Conservation (phyloP, 2,797 vertebrate species). For the Mormyrops attenuatus region DNA sequence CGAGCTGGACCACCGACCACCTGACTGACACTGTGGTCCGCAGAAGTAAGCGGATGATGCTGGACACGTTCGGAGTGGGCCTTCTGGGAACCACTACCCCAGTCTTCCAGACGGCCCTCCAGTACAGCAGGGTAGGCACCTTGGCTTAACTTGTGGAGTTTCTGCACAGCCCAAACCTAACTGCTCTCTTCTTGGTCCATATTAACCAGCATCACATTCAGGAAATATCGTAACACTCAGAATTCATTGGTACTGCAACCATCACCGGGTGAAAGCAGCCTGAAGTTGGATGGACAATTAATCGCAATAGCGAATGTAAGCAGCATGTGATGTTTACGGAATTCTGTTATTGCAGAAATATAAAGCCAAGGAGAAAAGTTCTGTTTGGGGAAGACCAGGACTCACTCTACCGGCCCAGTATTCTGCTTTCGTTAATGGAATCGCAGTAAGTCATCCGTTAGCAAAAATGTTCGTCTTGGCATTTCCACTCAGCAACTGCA, state of each 20-base stretch:
- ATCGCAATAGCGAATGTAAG: neutral
- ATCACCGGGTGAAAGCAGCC: neutral
- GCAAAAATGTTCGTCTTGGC: neutral
- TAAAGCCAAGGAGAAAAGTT: slow-evolving; percentile 64
- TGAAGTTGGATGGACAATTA: neutral
- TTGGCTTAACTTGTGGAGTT: neutral
- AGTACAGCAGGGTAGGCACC: slow-evolving; percentile 76
- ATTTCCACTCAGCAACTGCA: neutral
- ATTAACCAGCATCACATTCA: neutral
- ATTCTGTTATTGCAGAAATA: slow-evolving; percentile 63
- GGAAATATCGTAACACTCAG: neutral
- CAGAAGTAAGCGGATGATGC: slow-evolving; percentile 90
- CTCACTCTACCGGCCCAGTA: slow-evolving; percentile 70
- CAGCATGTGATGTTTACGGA: neutral
- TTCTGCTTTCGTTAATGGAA: slow-evolving; percentile 84
- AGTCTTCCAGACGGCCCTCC: slow-evolving; percentile 73
- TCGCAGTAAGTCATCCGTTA: slow-evolving; percentile 71
- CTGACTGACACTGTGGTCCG: slow-evolving; percentile 74
- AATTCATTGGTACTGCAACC: neutral
- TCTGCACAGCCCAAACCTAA: neutral
- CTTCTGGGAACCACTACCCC: slow-evolving; percentile 74
- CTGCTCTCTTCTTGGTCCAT: neutral
- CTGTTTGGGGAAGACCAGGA: slow-evolving; percentile 73
- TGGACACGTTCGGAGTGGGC: slow-evolving; percentile 86
- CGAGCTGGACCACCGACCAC: slow-evolving; percentile 62